Conservation (phyloP, 2,113 vertebrate genomes). For the Pygathrix nemaeus region DNA sequence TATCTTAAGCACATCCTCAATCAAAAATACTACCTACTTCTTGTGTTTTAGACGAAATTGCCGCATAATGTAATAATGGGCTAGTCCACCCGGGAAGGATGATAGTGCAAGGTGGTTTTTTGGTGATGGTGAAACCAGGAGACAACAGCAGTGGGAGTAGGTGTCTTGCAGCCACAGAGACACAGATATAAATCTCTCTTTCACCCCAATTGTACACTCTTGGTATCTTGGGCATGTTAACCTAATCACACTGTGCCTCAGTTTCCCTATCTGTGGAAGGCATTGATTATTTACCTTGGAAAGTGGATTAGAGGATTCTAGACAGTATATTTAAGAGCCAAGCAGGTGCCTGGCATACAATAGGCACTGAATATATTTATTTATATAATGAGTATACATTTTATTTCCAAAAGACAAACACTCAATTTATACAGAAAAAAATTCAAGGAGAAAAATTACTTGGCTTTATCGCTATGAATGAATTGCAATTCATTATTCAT, state of each 20-base stretch:
- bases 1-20: conserved; percentile 12
- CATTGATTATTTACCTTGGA: not conserved
- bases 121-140: not conserved
- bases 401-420: not conserved
- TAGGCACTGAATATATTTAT: not conserved
- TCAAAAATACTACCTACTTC: not conserved
- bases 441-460: conserved; percentile 2
- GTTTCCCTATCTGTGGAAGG: not conserved
- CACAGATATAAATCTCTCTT: not conserved
- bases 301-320: not conserved
- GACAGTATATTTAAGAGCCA: not conserved
- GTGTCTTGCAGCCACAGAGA: not conserved
- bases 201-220: not conserved
- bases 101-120: not conserved
- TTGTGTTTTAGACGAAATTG: conserved; percentile 1
- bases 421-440: not conserved
- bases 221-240: not conserved
- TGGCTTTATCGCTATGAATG: not conserved
- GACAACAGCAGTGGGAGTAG: not conserved
- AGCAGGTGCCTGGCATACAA: not conserved
- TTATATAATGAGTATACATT: not conserved
- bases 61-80: not conserved
- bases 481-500: not conserved
- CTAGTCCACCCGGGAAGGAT: not conserved
- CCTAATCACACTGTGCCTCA: not conserved